These are phyloP conservation scores for Philopotamus ludificatus DNA, from an alignment of 1,140 invertebrate species.

Conservation along the genomic window DNA sequence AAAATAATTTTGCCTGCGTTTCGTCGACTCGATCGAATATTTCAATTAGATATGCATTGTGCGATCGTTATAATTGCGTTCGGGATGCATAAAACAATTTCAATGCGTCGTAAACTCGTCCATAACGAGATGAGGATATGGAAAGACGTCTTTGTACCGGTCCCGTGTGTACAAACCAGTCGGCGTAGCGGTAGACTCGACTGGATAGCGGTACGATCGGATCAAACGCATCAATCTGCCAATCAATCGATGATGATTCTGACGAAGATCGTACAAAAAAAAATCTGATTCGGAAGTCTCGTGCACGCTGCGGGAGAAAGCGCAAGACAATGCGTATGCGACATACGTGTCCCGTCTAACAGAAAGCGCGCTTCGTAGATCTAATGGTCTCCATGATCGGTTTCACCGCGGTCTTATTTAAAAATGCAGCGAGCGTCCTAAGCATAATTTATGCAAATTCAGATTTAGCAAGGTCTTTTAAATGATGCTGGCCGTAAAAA, in stretches of 20 bases:
- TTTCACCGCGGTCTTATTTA: too few relatives aligned
- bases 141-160: background rate
- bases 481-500: too few relatives aligned
- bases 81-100: conserved; percentile 1
- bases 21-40: too few relatives aligned
- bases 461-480: too few relatives aligned
- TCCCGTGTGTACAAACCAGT: background rate
- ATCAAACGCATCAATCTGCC: background rate
- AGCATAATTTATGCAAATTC: background rate
- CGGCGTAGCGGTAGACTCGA: background rate
- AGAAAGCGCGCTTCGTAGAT: background rate
- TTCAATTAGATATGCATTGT: too few relatives aligned
- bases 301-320: conserved; percentile 14
- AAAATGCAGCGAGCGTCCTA: background rate
- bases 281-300: background rate
- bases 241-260: background rate
- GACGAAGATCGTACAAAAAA: background rate
- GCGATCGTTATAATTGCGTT: too few relatives aligned
- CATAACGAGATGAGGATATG: background rate
- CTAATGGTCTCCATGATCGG: conserved; percentile 2
- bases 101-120: background rate
- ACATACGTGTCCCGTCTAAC: conserved; percentile 13
- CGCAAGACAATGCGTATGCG: conserved; percentile 14
- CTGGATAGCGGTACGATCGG: conserved; percentile 3
- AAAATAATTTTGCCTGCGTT: too few relatives aligned